Conservation (phyloP, 2,113 vertebrate genomes). For the Megaleporinus macrocephalus region DNA sequence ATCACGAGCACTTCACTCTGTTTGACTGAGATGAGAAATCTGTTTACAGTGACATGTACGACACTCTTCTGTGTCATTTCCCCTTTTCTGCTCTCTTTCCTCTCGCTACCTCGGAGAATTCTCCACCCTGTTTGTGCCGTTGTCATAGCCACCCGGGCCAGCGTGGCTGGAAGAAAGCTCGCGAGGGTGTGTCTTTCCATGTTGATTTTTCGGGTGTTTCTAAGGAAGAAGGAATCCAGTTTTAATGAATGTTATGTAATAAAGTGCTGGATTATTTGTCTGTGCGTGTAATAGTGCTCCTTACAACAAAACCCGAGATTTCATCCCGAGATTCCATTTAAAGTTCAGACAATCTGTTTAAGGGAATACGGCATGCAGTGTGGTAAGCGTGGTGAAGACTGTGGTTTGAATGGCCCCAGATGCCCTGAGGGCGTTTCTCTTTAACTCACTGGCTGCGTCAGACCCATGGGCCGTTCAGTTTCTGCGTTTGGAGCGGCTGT, state of each 20-base stretch:
- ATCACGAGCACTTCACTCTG: no score
- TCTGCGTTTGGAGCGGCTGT: constrained; percentile 90
- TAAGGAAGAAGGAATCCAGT: constrained; percentile 1
- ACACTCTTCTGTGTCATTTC: neutral
- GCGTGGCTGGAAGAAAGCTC: constrained; percentile 2
- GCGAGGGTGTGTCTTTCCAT: constrained; percentile 27
- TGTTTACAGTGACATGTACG: neutral
- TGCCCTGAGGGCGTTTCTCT: constrained; percentile 63
- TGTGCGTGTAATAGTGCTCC: neutral
- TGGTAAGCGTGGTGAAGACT: neutral
- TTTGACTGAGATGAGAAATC: neutral
- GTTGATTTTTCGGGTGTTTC: constrained; percentile 9
- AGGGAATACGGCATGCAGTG: neutral
- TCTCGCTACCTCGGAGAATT: neutral
- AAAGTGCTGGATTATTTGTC: neutral
- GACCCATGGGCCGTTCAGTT: constrained; percentile 93
- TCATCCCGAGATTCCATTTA: neutral
- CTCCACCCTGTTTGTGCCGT: constrained; percentile 55
- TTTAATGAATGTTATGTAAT: constrained; percentile 2
- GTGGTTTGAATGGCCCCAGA: neutral
- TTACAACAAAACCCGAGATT: no score
- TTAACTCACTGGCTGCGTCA: constrained; percentile 76
- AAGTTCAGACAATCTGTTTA: no score
- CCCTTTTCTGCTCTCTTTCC: constrained; percentile 28
- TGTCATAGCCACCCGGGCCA: constrained; percentile 48